Percentiles rank a stretch among this genome's conserved stretches.
Conservation (phyloP, 2,888 invertebrate genomes). For the Euproctis similis region DNA sequence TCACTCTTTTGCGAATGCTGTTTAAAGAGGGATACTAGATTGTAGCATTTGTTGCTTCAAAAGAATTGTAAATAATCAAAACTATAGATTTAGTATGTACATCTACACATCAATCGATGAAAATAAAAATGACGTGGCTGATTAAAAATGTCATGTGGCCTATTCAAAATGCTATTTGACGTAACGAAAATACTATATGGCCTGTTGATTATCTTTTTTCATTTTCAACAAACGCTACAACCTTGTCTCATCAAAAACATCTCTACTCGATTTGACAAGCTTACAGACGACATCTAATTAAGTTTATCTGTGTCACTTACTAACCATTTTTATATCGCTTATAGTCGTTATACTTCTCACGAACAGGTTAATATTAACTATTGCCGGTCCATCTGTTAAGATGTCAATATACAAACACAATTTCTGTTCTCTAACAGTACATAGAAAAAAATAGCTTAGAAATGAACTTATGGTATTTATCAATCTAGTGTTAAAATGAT, state of each 20-base stretch:
- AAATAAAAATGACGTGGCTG: too few species aligned
- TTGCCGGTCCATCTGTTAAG: conserved; percentile 93
- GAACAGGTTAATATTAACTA: conserved; percentile 98
- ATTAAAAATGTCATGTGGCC: too few species aligned
- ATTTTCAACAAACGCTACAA: conserved; percentile 24
- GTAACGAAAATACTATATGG: too few species aligned
- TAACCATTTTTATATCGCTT: conserved; percentile 99
- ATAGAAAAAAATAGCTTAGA: neutral
- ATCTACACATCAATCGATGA: too few species aligned
- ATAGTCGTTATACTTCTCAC: conserved; percentile 98
- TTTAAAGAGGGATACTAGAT: conserved; percentile 24
- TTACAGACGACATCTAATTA: conserved; percentile 13
- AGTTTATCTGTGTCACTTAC: conserved; percentile 53
- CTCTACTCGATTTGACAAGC: conserved; percentile 7
- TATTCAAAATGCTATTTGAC: too few species aligned
- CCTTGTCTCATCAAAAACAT: too few species aligned
- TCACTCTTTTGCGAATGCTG: conserved; percentile 40
- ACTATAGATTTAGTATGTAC: too few species aligned
- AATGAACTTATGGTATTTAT: too few species aligned
- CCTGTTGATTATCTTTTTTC: too few species aligned
- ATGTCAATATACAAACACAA: conserved; percentile 15
- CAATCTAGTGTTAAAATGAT: too few species aligned
- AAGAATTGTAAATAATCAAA: too few species aligned
- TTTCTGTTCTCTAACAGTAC: conserved; percentile 6
- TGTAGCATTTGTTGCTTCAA: conserved; percentile 26